phyloP scores from a whole-genome alignment of 2,113 vertebrate genomes.

The Eptatretus burgeri region DNA sequence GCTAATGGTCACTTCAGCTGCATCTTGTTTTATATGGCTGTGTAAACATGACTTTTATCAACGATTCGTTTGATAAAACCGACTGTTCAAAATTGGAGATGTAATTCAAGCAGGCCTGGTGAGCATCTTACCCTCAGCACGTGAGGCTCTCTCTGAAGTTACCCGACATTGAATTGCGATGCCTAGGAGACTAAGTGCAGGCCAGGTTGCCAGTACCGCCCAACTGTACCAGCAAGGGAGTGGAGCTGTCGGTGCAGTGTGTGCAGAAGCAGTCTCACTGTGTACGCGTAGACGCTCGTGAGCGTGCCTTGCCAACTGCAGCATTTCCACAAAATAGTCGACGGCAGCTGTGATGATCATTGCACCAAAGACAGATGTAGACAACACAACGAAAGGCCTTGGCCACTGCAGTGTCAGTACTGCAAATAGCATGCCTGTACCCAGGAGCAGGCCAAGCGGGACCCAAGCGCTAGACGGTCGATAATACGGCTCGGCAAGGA shows the following conservation, averaged over 20 bases:
- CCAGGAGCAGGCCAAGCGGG: constrained; percentile 31
- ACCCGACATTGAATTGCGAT: constrained; percentile 45
- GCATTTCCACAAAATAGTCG: constrained; percentile 40
- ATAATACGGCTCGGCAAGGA: constrained; percentile 31
- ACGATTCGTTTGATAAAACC: no score
- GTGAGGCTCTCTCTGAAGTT: constrained; percentile 29
- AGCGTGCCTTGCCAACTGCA: constrained; percentile 24
- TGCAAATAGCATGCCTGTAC: constrained; percentile 35
- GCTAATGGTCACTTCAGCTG: no score
- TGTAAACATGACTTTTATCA: no score
- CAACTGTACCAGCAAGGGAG: constrained; percentile 58
- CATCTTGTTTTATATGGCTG: no score
- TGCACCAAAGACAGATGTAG: constrained; percentile 36
- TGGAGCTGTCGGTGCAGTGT: constrained; percentile 14
- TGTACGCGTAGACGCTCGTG: constrained; percentile 27
- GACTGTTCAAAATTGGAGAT: no score
- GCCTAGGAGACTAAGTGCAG: constrained; percentile 29
- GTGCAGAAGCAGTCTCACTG: not conserved
- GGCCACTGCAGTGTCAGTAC: constrained; percentile 46
- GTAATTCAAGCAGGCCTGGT: no score
- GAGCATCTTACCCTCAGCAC: constrained; percentile 24
- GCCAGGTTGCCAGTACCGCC: constrained; percentile 45
- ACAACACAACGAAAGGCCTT: constrained; percentile 30
- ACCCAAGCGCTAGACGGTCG: constrained; percentile 39
- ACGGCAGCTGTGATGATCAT: constrained; percentile 34